Base-by-base conservation (phyloP, 2,888 invertebrate genomes). In the Eupithecia insigniata region DNA sequence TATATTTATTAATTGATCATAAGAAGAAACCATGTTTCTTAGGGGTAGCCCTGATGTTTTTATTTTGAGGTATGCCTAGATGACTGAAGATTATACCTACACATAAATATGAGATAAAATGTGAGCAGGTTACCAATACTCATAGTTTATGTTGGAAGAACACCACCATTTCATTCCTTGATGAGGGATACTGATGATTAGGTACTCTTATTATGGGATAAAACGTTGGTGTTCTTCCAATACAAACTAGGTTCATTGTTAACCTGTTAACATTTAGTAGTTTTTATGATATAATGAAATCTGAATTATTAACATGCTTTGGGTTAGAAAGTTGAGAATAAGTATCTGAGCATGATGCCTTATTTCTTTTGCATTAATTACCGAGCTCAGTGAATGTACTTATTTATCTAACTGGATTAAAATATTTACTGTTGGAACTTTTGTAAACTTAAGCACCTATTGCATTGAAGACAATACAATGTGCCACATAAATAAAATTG, bases 311-410 rank as follows among this genome's bases (percentile, higher is more conserved):
- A 18, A 7, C 60, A 18, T 18, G 30, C 18, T 60, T 60, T 60
- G 16, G 30, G 60, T 60, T 30, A 60, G 30, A 39, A 65, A 28
- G 43, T 43, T 65, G 28, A 43, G 28, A 18, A 30, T 60, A 60
- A 26, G 28, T 2, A 18, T 60, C 60, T 7, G 30, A 60, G n/a
- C 46, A 51, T 58, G 26, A 28, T 28, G 16, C 30, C 18, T 30
- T 30, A 60, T 18, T 60, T 60, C 28, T 30, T 60, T 7, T 60
- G 18, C 18, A 30, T 60, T 30, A 18, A 30, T 46, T 70, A 69
- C 14, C 34, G 83, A 85, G 85, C 83, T 86, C 82, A 85, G 85
- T 84, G 79, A 78, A 78, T 83, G 85, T 85, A 85, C 85, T 85
- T 86, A 85, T 80, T 76, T 66, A 62, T 70, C 51, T 70, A 66